Evolutionary conservation across 2,888 invertebrate genomes (phyloP).

Genomic region (Melieria omissa): DNA sequence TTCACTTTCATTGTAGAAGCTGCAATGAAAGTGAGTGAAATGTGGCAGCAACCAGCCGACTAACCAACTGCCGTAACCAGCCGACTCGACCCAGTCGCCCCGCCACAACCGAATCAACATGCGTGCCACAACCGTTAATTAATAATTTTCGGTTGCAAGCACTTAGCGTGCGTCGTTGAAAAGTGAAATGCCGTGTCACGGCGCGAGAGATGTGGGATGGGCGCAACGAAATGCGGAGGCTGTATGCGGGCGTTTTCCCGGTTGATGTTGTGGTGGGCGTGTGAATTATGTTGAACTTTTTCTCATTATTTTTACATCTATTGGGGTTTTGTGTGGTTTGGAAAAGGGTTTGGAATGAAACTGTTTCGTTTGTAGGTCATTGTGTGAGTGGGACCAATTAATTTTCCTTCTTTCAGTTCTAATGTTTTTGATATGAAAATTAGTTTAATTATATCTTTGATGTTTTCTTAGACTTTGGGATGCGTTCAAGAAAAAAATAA

Average conservation of each 20-base stretch:
- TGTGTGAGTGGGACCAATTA: too few species aligned
- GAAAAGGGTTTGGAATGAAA: too few species aligned
- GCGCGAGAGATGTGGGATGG: not conserved
- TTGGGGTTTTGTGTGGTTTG: too few species aligned
- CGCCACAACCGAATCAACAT: constrained; percentile 9
- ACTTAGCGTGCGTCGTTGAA: constrained; percentile 7
- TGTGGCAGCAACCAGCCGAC: constrained; percentile 7
- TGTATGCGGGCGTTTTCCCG: too few species aligned
- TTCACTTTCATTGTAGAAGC: constrained; percentile 14
- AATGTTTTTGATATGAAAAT: too few species aligned
- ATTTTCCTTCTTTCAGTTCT: too few species aligned
- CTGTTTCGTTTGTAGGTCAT: too few species aligned
- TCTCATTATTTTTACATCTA: not conserved
- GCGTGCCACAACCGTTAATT: constrained; percentile 19
- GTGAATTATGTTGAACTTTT: not conserved
- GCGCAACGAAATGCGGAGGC: not conserved
- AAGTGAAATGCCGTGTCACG: constrained; percentile 16
- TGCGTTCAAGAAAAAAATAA: too few species aligned
- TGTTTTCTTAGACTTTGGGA: too few species aligned
- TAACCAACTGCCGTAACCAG: not conserved
- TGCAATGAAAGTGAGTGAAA: constrained; percentile 23
- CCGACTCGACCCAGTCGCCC: not conserved
- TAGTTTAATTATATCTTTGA: too few species aligned
- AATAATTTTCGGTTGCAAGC: constrained; percentile 21
- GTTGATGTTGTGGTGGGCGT: not conserved